Evolutionary conservation across 2,888 invertebrate genomes (phyloP), one percentile per base, ranked within the genome.

Genomic region (Phania funesta): DNA sequence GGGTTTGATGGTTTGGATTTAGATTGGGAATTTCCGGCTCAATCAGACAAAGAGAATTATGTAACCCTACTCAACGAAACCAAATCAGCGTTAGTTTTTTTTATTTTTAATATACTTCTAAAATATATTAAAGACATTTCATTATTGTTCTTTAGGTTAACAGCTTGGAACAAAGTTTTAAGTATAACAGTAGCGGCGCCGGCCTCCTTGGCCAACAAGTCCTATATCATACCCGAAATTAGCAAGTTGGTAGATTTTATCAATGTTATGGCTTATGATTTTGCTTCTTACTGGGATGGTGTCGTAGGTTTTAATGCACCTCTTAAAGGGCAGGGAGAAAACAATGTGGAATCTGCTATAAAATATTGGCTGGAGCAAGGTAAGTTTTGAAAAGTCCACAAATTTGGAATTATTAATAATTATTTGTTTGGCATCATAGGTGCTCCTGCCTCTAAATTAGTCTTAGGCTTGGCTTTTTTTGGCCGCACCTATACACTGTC

Each of bases 1-100:
- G 94, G 94, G 75, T 98, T 98, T 86, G 97, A 98, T 88, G 98
- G 98, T 2, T 91, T 98, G 41, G 97, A 98, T 90, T 92, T 98
- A 29, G 97, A 98, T 89, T 98, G 98, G 98, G 97, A 98, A 88
- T 98, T 97, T 89, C 98, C 98, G 0, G 38, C 13, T 4, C 6
- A 78, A 91, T 3, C 41, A 2, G 83, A 84, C 60, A 79, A 62
- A 16, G 16, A 32, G 5, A 83, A 84, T 56, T 84, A 83, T 41
- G 80, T 80, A 2, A 86, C 84, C 0, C 84, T 88, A 1, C 38
- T 88, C 8, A 83, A 85, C 1, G 87, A 88, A 71, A 16, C 81
- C 5, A 56, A 85, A 41, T 38, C 83, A 83, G 85, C 84, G 87
- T 88, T 74, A 83, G 62, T 20, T 16, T 3, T 24, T 8, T 46